A percentile compares a stretch with the other conserved stretches of the same genome.
Evolutionary conservation across 2,797 vertebrate species (phyloP).

Genomic region (Trachops cirrhosus): DNA sequence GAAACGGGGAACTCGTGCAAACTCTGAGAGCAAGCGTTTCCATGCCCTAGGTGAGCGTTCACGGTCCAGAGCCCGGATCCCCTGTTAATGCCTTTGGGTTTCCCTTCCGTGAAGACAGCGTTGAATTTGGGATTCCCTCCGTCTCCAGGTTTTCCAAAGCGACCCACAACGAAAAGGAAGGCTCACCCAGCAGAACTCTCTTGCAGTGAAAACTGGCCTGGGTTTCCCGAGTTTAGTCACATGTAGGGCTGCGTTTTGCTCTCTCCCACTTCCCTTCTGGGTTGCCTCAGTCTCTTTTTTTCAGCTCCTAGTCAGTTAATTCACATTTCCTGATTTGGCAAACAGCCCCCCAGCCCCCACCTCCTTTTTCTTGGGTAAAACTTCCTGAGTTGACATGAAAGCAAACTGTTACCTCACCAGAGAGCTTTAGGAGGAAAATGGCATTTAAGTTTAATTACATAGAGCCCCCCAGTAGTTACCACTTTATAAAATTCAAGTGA

Average conservation of each 20-base stretch:
- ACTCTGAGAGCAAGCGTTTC: slow-evolving; percentile 22
- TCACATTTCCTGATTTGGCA: slow-evolving; percentile 74
- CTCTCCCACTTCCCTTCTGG: slow-evolving; percentile 16
- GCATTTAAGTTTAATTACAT: slow-evolving; percentile 54
- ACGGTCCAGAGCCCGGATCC: slow-evolving; percentile 17
- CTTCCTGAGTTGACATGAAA: slow-evolving; percentile 63
- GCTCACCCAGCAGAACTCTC: not conserved
- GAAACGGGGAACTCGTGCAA: slow-evolving; percentile 34
- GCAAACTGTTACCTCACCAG: slow-evolving; percentile 57
- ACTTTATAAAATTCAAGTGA: slow-evolving; percentile 71
- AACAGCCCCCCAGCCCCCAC: not conserved
- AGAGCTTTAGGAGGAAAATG: slow-evolving; percentile 23
- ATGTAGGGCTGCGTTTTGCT: not conserved
- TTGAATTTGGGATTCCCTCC: not conserved
- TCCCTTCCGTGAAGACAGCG: slow-evolving; percentile 13
- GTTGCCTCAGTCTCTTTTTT: not conserved
- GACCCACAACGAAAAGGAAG: not conserved
- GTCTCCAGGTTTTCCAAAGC: slow-evolving; percentile 16
- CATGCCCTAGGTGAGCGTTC: slow-evolving; percentile 28
- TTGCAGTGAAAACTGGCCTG: not conserved
- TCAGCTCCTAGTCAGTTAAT: slow-evolving; percentile 49
- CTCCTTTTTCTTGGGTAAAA: slow-evolving; percentile 70
- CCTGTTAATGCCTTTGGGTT: not conserved
- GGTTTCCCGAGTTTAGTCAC: not conserved
- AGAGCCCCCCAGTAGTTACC: slow-evolving; percentile 42